Evolutionary conservation across 2,888 invertebrate genomes (phyloP), one percentile per base, ranked within the genome.

Genomic region (Ennomos quercinarius): DNA sequence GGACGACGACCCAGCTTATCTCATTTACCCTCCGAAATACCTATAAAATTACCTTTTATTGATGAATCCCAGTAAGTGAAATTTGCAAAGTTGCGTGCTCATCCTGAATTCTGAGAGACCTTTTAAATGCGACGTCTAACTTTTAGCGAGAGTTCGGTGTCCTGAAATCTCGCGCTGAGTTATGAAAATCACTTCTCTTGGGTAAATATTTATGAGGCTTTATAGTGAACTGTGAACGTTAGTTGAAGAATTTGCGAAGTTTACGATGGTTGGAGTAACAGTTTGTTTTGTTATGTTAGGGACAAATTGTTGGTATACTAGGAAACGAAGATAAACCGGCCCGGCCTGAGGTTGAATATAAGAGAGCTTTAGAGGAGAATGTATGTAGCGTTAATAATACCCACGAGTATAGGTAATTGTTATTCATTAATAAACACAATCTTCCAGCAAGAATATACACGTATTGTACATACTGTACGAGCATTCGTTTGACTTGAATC

Each of bases 131-230:
- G 57, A 69, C 37, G 53, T 66, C 67, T 63, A 64, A 64, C 57
- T 62, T 59, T 51, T 27, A 27, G 27, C 63, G 37, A 48, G 68
- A 56, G 77, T 70, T 77, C 72, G 61, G 56, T 53, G 74, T 42
- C 66, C 76, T 66, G 51, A 45, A 65, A 67, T 68, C 61, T 61
- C 51, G 10, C n/a, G 46, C 47, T 27, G 39, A 60, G 44, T 55
- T 62, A 62, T 54, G 63, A 63, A 60, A 65, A 61, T 60, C 50
- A 49, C 57, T 64, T 53, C 39, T 43, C 49, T 41, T 11, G 54
- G 36, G 38, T 45, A 62, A 61, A 54, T 62, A 64, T 67, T 63
- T 61, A 61, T 54, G 46, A 63, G 49, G 46, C 49, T 61, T 36
- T 54, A 50, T 37, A 45, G 55, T 53, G 48, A 38, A 51, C 48